phyloP scores from a whole-genome alignment of 2,888 invertebrate species.

The Scaptomyza flava region DNA sequence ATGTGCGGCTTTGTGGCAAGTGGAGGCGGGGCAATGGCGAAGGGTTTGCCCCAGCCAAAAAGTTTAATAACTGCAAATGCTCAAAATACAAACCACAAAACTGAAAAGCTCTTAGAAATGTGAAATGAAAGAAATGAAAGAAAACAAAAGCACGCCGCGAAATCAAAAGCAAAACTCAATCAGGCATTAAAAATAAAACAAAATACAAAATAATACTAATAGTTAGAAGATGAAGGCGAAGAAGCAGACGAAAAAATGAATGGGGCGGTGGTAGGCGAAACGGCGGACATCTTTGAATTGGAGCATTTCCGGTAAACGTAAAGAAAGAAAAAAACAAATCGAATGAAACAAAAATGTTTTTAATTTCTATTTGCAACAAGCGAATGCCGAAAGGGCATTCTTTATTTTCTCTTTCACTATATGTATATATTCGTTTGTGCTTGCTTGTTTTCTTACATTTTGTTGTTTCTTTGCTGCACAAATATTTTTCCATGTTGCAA shows the following conservation, averaged over 20 bases:
- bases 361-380: constrained; percentile 59
- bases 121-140: constrained; percentile 39
- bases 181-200: constrained; percentile 79
- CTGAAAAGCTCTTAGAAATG: constrained; percentile 61
- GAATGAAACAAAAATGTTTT: constrained; percentile 60
- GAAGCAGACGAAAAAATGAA: constrained; percentile 1
- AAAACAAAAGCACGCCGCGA: constrained; percentile 69
- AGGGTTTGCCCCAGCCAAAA: constrained; percentile 28
- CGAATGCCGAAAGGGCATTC: constrained; percentile 29
- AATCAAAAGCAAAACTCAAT: constrained; percentile 78
- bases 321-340: background rate
- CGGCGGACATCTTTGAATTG: constrained; percentile 67
- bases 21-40: background rate
- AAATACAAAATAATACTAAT: constrained; percentile 17
- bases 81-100: constrained; percentile 74
- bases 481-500: constrained; percentile 22
- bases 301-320: constrained; percentile 69
- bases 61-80: constrained; percentile 76
- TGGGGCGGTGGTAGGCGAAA: background rate
- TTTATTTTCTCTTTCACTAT: background rate
- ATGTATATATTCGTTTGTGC: constrained; percentile 12
- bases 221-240: background rate
- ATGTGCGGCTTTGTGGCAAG: constrained; percentile 46
- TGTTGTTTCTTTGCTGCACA: constrained; percentile 13
- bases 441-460: constrained; percentile 16